A percentile compares a stretch with the other conserved stretches of the same genome.
These are phyloP conservation scores for Ephialtes manifestator DNA, from an alignment of 2,888 invertebrate species.

Conservation along the genomic window DNA sequence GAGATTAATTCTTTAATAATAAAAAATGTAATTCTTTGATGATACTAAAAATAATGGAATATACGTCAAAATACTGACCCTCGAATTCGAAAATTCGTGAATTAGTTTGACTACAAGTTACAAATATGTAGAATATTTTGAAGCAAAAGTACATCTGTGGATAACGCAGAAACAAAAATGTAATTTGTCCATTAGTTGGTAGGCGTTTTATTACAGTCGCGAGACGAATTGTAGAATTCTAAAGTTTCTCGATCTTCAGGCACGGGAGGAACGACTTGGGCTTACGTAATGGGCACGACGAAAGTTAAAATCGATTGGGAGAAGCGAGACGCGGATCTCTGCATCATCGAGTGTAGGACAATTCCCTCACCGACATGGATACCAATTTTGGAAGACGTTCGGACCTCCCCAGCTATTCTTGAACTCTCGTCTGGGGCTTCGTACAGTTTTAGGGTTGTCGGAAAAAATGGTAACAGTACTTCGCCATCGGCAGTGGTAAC, in stretches of 20 bases:
- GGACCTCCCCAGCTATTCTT: constrained; percentile 78
- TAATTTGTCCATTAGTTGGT: background rate
- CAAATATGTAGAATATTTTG: background rate
- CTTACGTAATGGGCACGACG: constrained; percentile 79
- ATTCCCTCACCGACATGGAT: constrained; percentile 81
- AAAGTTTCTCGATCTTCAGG: constrained; percentile 51
- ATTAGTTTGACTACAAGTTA: no score
- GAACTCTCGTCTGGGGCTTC: constrained; percentile 87
- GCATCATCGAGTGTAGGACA: constrained; percentile 81
- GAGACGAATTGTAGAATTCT: background rate
- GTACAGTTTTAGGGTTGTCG: constrained; percentile 93
- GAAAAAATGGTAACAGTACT: constrained; percentile 87
- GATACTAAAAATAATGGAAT: no score
- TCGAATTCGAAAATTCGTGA: no score
- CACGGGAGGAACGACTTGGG: constrained; percentile 78
- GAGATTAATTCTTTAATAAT: no score
- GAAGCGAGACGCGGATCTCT: constrained; percentile 76
- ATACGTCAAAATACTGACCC: no score
- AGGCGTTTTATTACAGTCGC: background rate
- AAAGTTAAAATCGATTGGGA: constrained; percentile 84
- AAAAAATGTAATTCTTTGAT: no score
- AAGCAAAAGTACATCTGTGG: background rate
- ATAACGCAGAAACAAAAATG: background rate
- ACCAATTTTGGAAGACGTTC: constrained; percentile 77
- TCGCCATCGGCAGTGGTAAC: constrained; percentile 89